Evolutionary conservation across 2,888 invertebrate genomes (phyloP).

Genomic region (Apamea sordens): DNA sequence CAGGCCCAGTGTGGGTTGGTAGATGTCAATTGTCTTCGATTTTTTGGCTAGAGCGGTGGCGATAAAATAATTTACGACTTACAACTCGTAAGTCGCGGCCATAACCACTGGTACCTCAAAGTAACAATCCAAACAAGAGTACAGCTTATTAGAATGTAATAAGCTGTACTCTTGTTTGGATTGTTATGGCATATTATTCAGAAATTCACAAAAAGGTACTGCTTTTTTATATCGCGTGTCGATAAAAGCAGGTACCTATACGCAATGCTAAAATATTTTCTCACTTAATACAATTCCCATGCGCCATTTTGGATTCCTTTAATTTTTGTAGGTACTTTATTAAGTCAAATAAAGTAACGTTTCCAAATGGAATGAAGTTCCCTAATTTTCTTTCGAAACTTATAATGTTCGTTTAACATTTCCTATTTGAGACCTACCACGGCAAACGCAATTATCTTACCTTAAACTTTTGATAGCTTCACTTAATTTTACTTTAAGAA

Average conservation of each 20-base stretch:
- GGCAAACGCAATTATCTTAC: conserved; percentile 71
- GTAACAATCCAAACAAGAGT: too few species aligned
- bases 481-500: conserved; percentile 65
- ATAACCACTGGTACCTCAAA: too few species aligned
- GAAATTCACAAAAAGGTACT: neutral
- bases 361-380: conserved; percentile 58
- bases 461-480: conserved; percentile 70
- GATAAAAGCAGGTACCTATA: neutral
- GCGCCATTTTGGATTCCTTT: conserved; percentile 18
- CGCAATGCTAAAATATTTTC: neutral
- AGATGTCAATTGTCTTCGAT: too few species aligned
- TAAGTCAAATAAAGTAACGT: conserved; percentile 55
- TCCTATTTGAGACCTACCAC: conserved; percentile 70
- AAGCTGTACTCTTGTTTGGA: too few species aligned
- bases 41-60: too few species aligned
- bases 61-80: too few species aligned
- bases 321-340: conserved; percentile 44
- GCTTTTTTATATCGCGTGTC: neutral
- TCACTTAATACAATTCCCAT: conserved; percentile 4
- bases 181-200: neutral
- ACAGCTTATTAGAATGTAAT: too few species aligned
- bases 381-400: conserved; percentile 64
- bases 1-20: too few species aligned
- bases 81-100: too few species aligned
- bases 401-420: conserved; percentile 74